These are phyloP conservation scores for Chaetodon trifascialis DNA, from an alignment of 2,113 vertebrate genomes.

Conservation along the genomic window DNA sequence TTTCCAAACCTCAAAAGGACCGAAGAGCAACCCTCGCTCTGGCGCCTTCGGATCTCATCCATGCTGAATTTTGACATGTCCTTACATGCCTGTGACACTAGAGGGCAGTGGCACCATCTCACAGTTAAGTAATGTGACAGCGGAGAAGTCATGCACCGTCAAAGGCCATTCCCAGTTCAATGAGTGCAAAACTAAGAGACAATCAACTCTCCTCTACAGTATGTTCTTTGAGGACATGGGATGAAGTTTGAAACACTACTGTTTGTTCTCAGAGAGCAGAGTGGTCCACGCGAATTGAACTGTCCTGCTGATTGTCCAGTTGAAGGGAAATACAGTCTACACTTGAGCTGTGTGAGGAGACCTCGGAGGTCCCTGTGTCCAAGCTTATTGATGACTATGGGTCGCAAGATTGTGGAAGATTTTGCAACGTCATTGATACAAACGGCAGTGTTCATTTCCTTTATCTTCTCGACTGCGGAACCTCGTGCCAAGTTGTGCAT, in stretches of 20 bases:
- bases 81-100: conserved; percentile 62
- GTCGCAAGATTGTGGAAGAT: conserved; percentile 49
- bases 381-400: conserved; percentile 63
- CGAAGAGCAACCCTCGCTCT: conserved; percentile 25
- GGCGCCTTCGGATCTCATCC: conserved; percentile 32
- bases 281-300: conserved; percentile 40
- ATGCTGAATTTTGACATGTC: conserved; percentile 41
- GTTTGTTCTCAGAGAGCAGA: conserved; percentile 47
- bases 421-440: conserved; percentile 64
- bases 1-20: conserved; percentile 8
- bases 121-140: conserved; percentile 45
- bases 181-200: conserved; percentile 68
- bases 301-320: conserved; percentile 73
- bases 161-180: conserved; percentile 64
- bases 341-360: conserved; percentile 41
- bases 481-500: conserved; percentile 41
- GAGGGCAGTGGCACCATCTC: conserved; percentile 56
- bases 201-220: conserved; percentile 48
- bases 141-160: conserved; percentile 48
- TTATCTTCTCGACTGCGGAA: conserved; percentile 21
- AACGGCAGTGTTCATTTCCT: conserved; percentile 71
- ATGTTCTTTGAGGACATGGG: conserved; percentile 42
- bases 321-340: conserved; percentile 40
- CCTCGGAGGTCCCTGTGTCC: conserved; percentile 35
- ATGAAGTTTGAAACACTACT: conserved; percentile 25